phyloP scores from a whole-genome alignment of 2,888 invertebrate genomes.

The Anthrax anthrax region DNA sequence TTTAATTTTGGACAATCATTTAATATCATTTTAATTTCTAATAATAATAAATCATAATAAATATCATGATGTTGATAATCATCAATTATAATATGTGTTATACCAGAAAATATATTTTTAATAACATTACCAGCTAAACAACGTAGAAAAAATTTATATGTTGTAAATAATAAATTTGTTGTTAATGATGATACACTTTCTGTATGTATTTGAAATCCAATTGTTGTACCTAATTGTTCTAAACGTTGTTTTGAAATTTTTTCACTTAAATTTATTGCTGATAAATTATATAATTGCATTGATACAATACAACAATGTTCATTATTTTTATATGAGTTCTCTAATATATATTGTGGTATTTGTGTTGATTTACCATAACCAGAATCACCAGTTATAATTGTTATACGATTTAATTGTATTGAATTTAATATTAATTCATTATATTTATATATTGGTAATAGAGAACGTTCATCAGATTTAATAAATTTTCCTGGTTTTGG shows the following conservation, averaged over 20 bases:
- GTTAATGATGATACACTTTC: constrained; percentile 39
- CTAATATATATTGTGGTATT: constrained; percentile 80
- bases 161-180: constrained; percentile 15
- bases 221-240: constrained; percentile 49
- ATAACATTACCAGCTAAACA: constrained; percentile 69
- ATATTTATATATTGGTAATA: constrained; percentile 58
- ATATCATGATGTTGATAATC: constrained; percentile 88
- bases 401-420: constrained; percentile 56
- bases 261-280: constrained; percentile 79
- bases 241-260: constrained; percentile 55
- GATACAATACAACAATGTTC: constrained; percentile 71
- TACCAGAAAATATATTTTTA: constrained; percentile 18
- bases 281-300: constrained; percentile 77
- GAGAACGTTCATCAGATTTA: background rate
- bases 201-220: constrained; percentile 78
- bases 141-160: constrained; percentile 39
- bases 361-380: constrained; percentile 87
- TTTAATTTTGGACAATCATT: constrained; percentile 53
- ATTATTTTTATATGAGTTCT: constrained; percentile 47
- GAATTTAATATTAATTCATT: constrained; percentile 58
- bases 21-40: constrained; percentile 62
- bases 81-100: constrained; percentile 74
- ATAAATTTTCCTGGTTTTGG: background rate
- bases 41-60: constrained; percentile 78
- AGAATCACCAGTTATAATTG: constrained; percentile 78